Evolutionary conservation across 2,113 vertebrate genomes (phyloP).

Genomic region (Polypterus bichir): DNA sequence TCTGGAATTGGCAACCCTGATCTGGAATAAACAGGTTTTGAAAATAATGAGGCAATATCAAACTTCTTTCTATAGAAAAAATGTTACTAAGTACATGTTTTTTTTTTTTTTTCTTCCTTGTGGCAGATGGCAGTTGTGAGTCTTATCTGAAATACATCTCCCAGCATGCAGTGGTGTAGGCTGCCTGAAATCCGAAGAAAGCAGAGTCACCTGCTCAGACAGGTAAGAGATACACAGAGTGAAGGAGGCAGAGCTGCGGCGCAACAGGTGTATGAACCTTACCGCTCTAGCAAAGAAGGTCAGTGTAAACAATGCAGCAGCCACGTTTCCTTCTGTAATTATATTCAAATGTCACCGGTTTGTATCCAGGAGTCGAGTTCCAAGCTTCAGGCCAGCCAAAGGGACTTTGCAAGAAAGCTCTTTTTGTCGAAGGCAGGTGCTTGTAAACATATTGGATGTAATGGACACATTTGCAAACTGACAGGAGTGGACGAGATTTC

Average conservation of each 20-base stretch:
- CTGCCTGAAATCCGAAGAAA: slow-evolving; percentile 41
- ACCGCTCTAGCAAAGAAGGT: not conserved
- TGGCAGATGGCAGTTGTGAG: not conserved
- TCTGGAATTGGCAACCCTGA: too few species aligned
- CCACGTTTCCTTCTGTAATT: slow-evolving; percentile 18
- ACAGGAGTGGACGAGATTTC: too few species aligned
- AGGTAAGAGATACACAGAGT: slow-evolving; percentile 38
- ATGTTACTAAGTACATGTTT: not conserved
- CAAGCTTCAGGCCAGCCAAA: not conserved
- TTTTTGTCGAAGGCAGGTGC: not conserved
- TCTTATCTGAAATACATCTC: slow-evolving; percentile 43
- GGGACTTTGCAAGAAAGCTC: slow-evolving; percentile 10
- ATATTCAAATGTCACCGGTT: too few species aligned
- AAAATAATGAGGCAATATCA: too few species aligned
- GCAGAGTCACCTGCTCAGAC: slow-evolving; percentile 33
- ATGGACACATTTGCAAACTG: too few species aligned
- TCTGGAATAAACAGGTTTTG: too few species aligned
- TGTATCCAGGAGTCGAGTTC: too few species aligned
- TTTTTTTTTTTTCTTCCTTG: not conserved
- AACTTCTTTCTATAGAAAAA: not conserved
- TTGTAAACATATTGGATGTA: too few species aligned
- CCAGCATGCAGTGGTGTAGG: slow-evolving; percentile 52
- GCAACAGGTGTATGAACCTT: slow-evolving; percentile 20
- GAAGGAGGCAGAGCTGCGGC: slow-evolving; percentile 5
- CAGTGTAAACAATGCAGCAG: slow-evolving; percentile 13